phyloP scores from a whole-genome alignment of 2,113 vertebrate genomes.

The Leptocoma aspasia region DNA sequence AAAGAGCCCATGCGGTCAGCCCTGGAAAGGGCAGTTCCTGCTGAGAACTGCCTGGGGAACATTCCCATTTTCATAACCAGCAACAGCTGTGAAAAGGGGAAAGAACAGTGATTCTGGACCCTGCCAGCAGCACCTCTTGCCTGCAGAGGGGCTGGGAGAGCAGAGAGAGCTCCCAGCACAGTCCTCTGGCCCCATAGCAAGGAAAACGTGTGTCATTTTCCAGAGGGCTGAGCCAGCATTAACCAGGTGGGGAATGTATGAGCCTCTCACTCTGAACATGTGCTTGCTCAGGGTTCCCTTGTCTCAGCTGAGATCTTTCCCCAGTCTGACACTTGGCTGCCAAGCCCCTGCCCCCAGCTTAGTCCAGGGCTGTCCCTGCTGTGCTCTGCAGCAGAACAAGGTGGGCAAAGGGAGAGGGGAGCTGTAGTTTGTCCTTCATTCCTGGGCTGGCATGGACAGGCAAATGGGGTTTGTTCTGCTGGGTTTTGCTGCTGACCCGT shows the following conservation, averaged over 20 bases:
- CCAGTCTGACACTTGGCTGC: not conserved
- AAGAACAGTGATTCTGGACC: not conserved
- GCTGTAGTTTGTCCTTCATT: not conserved
- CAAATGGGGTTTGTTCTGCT: not conserved
- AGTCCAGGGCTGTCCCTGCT: not conserved
- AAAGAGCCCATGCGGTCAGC: not conserved
- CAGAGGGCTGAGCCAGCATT: conserved; percentile 28
- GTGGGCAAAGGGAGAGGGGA: not conserved
- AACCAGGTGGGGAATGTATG: conserved; percentile 7
- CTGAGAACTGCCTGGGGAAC: conserved; percentile 8
- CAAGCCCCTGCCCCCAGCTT: not conserved
- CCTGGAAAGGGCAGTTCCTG: conserved; percentile 20
- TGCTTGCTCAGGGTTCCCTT: not conserved
- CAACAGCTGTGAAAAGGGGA: conserved; percentile 29
- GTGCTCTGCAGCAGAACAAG: not conserved
- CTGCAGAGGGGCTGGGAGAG: not conserved
- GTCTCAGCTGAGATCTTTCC: not conserved
- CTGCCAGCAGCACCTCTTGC: not conserved
- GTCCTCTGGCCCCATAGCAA: not conserved
- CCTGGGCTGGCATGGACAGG: not conserved
- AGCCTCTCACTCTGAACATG: not conserved
- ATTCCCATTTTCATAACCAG: conserved; percentile 29
- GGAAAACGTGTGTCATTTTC: conserved; percentile 37
- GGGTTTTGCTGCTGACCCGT: not conserved
- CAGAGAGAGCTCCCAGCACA: not conserved